These are phyloP conservation scores for Dendrocincla fuliginosa DNA, from an alignment of 2,797 vertebrate genomes.

Conservation along the genomic window DNA sequence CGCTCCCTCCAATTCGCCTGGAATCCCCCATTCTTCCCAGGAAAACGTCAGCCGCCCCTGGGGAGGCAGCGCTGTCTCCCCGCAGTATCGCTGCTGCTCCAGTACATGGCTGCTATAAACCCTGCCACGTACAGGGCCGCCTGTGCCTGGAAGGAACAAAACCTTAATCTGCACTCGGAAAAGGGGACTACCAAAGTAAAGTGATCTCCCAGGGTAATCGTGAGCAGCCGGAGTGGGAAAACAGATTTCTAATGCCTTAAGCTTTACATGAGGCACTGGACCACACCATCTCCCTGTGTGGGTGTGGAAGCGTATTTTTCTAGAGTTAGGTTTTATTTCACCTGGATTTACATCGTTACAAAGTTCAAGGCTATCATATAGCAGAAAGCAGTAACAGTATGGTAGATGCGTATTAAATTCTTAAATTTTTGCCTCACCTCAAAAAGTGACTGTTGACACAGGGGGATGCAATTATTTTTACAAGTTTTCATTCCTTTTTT, in stretches of 20 bases:
- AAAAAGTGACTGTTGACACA: not conserved
- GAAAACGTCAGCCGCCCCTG: rapidly evolving
- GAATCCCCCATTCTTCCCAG: not conserved
- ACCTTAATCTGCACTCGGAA: not conserved
- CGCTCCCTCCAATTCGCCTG: not conserved
- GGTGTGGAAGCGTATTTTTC: not conserved
- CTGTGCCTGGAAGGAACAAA: not conserved
- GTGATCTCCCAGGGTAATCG: not conserved
- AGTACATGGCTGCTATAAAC: rapidly evolving
- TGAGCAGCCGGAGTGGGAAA: not conserved
- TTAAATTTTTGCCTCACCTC: not conserved
- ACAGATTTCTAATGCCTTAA: not conserved
- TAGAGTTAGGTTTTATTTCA: not conserved
- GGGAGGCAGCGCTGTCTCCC: not conserved
- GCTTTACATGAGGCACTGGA: not conserved
- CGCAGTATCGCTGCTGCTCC: not conserved
- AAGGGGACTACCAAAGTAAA: not conserved
- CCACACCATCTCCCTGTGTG: not conserved
- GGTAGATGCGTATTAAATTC: not conserved
- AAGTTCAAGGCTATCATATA: not conserved
- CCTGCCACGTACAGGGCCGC: not conserved
- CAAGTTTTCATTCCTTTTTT: not conserved
- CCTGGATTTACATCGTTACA: not conserved
- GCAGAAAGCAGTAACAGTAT: not conserved
- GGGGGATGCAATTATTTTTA: not conserved